Base-by-base conservation (phyloP, 2,113 vertebrate species). In the Phyllostomus hastatus region DNA sequence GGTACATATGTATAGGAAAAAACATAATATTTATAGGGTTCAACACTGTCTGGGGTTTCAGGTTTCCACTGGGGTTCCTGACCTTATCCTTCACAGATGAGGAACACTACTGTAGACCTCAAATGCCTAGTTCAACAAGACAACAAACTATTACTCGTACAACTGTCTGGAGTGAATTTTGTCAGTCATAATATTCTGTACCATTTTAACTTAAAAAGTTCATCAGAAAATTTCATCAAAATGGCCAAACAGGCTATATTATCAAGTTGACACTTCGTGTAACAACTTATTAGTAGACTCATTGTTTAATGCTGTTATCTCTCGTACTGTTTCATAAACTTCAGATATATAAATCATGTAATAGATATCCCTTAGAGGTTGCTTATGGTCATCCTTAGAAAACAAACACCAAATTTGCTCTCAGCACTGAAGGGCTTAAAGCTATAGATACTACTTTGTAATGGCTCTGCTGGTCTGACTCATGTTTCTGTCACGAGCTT, bases 321-420 rank as follows among this genome's bases (percentile, higher is more conserved):
- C 64, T 79, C 80, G 2, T 83, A 91, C 94, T 78, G 69, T 95
- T 50, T 67, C 61, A 91, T 78, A 97, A 95, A 28, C 48, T 94
- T 82, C 79, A 93, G 66, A 72, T 88, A n/a, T 84, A n/a, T 33
- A 9, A 92, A 50, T 15, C 67, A 43, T 16, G 79, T 75, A 91
- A 91, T 10, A 88, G 1, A 52, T 61, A 87, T 78, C 43, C 31
- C 31, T 85, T 48, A 70, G 22, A 96, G 43, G 26, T 4, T 15
- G 38, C 57, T 90, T 94, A 95, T 12, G 31, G 54, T 19, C 50
- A 94, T 46, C 20, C 20, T 75, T 83, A 90, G 66, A 88, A 94
- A 96, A 76, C 33, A 70, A 87, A 96, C 92, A 50, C 28, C 69
- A 94, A 96, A 91, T 41, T 41, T 81, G 54, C 50, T 88, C 28